phyloP scores from a whole-genome alignment of 2,888 invertebrate species.

The Phortica okadai region DNA sequence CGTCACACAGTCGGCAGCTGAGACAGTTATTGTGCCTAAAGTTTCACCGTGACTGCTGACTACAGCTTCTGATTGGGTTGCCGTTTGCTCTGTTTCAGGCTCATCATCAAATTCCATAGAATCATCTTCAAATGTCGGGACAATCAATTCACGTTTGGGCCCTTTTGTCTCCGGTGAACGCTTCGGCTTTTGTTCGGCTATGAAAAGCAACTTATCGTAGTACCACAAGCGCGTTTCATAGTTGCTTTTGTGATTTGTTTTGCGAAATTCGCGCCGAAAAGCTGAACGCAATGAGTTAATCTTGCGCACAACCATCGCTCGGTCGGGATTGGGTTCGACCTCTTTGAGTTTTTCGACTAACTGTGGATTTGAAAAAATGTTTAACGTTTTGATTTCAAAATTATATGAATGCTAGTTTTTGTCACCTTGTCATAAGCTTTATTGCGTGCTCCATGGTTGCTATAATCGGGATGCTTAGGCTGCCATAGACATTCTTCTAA shows the following conservation, averaged over 20 bases:
- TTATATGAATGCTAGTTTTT: neutral
- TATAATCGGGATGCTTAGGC: slow-evolving; percentile 75
- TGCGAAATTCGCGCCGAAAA: slow-evolving; percentile 74
- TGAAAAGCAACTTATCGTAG: slow-evolving; percentile 73
- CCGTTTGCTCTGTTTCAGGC: slow-evolving; percentile 52
- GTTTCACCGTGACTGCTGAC: slow-evolving; percentile 61
- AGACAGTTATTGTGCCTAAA: slow-evolving; percentile 59
- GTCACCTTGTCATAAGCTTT: slow-evolving; percentile 71
- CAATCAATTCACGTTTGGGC: slow-evolving; percentile 63
- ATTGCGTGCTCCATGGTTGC: slow-evolving; percentile 73
- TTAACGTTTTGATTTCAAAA: neutral
- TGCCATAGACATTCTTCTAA: slow-evolving; percentile 75
- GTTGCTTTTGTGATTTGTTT: slow-evolving; percentile 65
- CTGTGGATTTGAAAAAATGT: neutral
- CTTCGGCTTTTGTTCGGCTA: slow-evolving; percentile 74
- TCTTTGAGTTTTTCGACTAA: slow-evolving; percentile 74
- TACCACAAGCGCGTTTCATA: slow-evolving; percentile 75
- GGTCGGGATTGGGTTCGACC: slow-evolving; percentile 74
- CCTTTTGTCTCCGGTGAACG: slow-evolving; percentile 59
- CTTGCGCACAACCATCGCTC: slow-evolving; percentile 75
- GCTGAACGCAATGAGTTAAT: slow-evolving; percentile 75
- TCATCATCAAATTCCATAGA: slow-evolving; percentile 73
- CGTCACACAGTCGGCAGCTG: slow-evolving; percentile 68
- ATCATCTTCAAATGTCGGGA: slow-evolving; percentile 69
- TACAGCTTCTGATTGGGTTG: slow-evolving; percentile 39